A percentile compares a stretch with the other conserved stretches of the same genome.
Conservation (phyloP, 2,888 invertebrate species). For the Platynereis dumerilii region DNA sequence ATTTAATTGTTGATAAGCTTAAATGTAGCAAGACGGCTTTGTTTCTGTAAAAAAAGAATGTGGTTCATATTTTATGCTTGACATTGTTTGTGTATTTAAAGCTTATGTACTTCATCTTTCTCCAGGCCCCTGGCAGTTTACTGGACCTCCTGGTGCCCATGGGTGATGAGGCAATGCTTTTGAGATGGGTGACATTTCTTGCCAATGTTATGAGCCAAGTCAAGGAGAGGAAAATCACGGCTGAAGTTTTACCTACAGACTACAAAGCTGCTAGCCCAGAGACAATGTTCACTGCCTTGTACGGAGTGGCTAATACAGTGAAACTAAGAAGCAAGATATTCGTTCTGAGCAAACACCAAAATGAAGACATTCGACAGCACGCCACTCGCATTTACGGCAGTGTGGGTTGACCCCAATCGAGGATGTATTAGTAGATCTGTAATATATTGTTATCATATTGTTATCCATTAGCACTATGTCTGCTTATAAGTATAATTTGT, state of each 20-base stretch:
- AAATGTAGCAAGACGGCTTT: too few relatives aligned
- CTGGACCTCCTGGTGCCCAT: slow-evolving; percentile 64
- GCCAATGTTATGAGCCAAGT: slow-evolving; percentile 66
- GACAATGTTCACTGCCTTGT: slow-evolving; percentile 64
- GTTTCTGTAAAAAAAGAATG: too few relatives aligned
- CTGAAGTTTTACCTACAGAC: slow-evolving; percentile 65
- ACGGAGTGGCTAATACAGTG: slow-evolving; percentile 43
- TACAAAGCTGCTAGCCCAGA: slow-evolving; percentile 68
- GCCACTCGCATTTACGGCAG: slow-evolving; percentile 50
- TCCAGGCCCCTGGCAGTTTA: slow-evolving; percentile 67
- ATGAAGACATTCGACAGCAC: slow-evolving; percentile 49
- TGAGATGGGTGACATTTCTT: slow-evolving; percentile 67
- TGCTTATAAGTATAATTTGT: too few relatives aligned
- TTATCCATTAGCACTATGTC: too few relatives aligned
- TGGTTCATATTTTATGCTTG: too few relatives aligned
- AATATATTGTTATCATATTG: too few relatives aligned
- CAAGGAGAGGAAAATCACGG: slow-evolving; percentile 63
- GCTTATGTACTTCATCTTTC: too few relatives aligned
- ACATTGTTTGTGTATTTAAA: too few relatives aligned
- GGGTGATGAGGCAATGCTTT: slow-evolving; percentile 64
- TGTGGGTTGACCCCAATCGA: slow-evolving; percentile 19
- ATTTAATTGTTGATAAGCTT: too few relatives aligned
- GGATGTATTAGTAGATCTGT: too few relatives aligned
- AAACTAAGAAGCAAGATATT: slow-evolving; percentile 54
- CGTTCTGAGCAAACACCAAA: slow-evolving; percentile 50